These are phyloP conservation scores for Calypte anna DNA, from an alignment of 2,113 vertebrate species.

Conservation along the genomic window DNA sequence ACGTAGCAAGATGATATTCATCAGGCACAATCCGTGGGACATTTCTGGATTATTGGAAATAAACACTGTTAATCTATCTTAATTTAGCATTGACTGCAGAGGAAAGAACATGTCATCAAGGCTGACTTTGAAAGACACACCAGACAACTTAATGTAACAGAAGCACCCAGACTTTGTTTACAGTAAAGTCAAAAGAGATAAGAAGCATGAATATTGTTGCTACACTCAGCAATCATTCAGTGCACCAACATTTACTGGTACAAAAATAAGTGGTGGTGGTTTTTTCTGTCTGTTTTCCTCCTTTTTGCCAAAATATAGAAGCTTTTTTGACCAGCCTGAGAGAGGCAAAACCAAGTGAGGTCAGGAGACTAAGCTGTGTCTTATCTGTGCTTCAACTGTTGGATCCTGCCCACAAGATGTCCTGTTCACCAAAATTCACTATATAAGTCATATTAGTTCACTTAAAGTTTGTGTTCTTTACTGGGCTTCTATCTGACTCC, in stretches of 20 bases:
- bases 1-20: neutral
- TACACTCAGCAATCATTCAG: neutral
- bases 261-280: neutral
- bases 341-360: neutral
- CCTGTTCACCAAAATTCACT: neutral
- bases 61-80: neutral
- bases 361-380: neutral
- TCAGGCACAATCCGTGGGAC: neutral
- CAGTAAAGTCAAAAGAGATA: neutral
- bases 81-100: neutral
- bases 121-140: neutral
- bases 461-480: neutral
- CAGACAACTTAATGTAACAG: neutral
- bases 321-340: neutral
- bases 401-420: neutral
- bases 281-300: neutral
- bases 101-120: neutral
- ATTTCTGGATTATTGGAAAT: neutral
- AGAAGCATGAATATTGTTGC: neutral
- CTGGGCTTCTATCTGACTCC: neutral
- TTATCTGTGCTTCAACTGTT: neutral
- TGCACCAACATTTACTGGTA: neutral
- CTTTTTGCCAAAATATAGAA: neutral
- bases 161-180: neutral
- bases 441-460: neutral